Evolutionary conservation across 2,797 vertebrate species (phyloP).

Genomic region (Muscicapa striata): DNA sequence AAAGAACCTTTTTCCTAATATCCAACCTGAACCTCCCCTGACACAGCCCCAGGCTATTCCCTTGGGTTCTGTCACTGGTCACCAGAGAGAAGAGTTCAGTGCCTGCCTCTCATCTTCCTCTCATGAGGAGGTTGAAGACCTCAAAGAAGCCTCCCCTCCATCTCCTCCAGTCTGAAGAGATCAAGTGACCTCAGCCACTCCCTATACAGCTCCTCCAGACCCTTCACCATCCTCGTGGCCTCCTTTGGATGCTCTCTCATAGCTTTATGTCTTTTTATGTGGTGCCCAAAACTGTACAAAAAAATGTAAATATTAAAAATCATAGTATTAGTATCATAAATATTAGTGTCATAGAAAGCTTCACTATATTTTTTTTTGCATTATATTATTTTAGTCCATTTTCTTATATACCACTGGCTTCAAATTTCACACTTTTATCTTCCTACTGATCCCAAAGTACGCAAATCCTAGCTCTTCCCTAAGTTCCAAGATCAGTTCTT

Average conservation of each 20-base stretch:
- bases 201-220: accelerated
- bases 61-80: not conserved
- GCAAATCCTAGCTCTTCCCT: not conserved
- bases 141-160: not conserved
- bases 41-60: not conserved
- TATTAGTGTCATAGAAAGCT: not conserved
- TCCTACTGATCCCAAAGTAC: not conserved
- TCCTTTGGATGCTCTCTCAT: not conserved
- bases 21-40: not conserved
- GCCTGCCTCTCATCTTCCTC: not conserved
- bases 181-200: not conserved
- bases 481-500: not conserved
- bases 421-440: not conserved
- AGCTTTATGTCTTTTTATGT: not conserved
- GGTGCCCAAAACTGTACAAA: not conserved
- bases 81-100: not conserved
- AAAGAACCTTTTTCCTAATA: not conserved
- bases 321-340: not conserved
- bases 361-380: not conserved
- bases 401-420: not conserved
- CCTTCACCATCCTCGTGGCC: not conserved
- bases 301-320: not conserved
- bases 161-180: not conserved
- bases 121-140: not conserved
- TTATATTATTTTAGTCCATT: not conserved